These are phyloP conservation scores for Anguilla anguilla DNA, from an alignment of 2,797 vertebrate species.

Conservation along the genomic window DNA sequence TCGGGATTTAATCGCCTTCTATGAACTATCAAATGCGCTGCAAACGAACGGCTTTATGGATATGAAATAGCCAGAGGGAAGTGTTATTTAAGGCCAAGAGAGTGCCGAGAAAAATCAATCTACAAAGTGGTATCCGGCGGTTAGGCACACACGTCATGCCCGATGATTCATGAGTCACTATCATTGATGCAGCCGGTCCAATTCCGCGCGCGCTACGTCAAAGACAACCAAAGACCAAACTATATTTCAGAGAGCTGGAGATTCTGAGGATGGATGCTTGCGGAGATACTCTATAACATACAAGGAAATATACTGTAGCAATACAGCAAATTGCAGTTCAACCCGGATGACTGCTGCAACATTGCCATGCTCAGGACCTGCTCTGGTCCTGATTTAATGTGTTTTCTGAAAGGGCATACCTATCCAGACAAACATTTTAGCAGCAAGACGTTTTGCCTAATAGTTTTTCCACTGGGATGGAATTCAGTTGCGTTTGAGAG, in stretches of 20 bases:
- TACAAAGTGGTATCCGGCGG: not conserved
- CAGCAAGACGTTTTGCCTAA: no score
- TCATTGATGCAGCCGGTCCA: not conserved
- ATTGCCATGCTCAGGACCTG: no score
- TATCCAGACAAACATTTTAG: no score
- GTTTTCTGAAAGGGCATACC: no score
- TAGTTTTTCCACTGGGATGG: no score
- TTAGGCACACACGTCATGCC: not conserved
- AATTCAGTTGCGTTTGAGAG: no score
- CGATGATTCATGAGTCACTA: not conserved
- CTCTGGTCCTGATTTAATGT: no score
- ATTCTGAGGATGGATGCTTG: not conserved
- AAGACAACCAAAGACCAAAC: not conserved
- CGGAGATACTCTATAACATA: not conserved
- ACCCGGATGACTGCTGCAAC: not conserved
- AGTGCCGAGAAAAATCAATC: not conserved
- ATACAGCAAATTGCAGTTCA: not conserved
- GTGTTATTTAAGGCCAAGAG: not conserved
- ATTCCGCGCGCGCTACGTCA: not conserved
- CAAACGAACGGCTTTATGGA: not conserved
- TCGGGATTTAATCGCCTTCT: not conserved
- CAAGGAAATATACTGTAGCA: not conserved
- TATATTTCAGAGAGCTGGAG: not conserved
- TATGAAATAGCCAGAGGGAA: not conserved
- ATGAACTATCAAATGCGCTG: not conserved